Evolutionary conservation across 2,888 invertebrate genomes (phyloP).

Genomic region (Sisyra terminalis): DNA sequence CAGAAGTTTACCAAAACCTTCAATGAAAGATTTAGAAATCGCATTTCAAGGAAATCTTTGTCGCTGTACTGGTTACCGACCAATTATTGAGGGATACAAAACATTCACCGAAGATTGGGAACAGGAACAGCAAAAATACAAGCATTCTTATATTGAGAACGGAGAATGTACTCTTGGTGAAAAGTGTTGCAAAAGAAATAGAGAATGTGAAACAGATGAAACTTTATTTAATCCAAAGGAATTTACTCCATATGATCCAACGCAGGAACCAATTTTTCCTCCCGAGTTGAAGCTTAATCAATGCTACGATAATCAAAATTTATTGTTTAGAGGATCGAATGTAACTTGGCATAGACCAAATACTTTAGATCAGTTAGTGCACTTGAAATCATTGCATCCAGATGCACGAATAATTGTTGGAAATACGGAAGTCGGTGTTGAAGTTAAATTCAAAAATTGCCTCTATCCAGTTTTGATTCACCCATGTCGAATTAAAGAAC

Average conservation of each 20-base stretch:
- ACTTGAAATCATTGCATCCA: conserved; percentile 49
- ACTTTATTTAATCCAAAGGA: conserved; percentile 37
- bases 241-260: conserved; percentile 57
- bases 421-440: conserved; percentile 86
- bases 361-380: conserved; percentile 44
- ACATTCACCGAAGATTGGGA: conserved; percentile 69
- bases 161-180: conserved; percentile 41
- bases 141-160: conserved; percentile 17
- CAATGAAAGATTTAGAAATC: conserved; percentile 58
- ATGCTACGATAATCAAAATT: conserved; percentile 37
- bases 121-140: conserved; percentile 16
- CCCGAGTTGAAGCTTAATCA: conserved; percentile 57
- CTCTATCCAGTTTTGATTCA: conserved; percentile 64
- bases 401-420: conserved; percentile 71
- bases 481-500: conserved; percentile 49
- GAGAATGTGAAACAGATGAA: conserved; percentile 1
- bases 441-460: conserved; percentile 74
- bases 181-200: conserved; percentile 39
- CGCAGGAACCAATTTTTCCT: conserved; percentile 86
- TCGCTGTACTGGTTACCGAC: conserved; percentile 86
- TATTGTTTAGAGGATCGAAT: conserved; percentile 43
- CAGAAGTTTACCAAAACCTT: conserved; percentile 52
- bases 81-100: conserved; percentile 81
- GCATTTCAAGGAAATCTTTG: conserved; percentile 76
- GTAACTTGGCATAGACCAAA: conserved; percentile 65